Base-by-base conservation (phyloP, 2,888 invertebrate genomes). In the Drosophila mettleri region DNA sequence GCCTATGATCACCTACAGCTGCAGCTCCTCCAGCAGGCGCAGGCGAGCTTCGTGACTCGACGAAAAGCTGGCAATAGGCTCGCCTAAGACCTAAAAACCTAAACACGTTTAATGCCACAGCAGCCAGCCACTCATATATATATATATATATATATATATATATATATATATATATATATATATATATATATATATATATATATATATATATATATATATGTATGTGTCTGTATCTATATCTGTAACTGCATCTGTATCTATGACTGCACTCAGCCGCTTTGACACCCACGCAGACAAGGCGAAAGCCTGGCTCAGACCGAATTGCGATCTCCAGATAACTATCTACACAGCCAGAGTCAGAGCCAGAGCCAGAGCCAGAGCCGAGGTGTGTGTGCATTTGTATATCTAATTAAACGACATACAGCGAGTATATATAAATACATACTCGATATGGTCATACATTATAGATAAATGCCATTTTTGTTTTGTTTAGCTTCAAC, bases 221-320 rank as follows among this genome's bases (percentile, higher is more conserved):
- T 16, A 22, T 10, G 20, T 41, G 31, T 45, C 38, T 71, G 45
- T 39, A 55, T 18, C 52, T 52, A 41, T 27, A 34, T 31, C 52
- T 65, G 43, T 29, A 18, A 34, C 10, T 45, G 31, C 49, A 53
- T 61, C 33, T 65, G 60, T 45, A 57, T 45, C 55, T 65, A 39
- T 43, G 33, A 53, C 24, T 62, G 61, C 43, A 58, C 33, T 34
- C 22, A 39, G 34, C 12, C 20, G 33, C 72, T 74, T 68, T 71
- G 78, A 86, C 86, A 80, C 89, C 86, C 88, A 89, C 86, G 66
- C 86, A 59, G 51, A n/a, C n/a, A n/a, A n/a, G n/a, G n/a, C n/a
- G n/a, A n/a, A n/a, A 36, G 49, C 45, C 75, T 43, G 55, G 60
- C 14, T 41, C 61, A 59, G 41, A 57, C n/a, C n/a, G n/a, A n/a